Evolutionary conservation across 2,113 vertebrate genomes (phyloP).

Genomic region (Carassius gibelio): DNA sequence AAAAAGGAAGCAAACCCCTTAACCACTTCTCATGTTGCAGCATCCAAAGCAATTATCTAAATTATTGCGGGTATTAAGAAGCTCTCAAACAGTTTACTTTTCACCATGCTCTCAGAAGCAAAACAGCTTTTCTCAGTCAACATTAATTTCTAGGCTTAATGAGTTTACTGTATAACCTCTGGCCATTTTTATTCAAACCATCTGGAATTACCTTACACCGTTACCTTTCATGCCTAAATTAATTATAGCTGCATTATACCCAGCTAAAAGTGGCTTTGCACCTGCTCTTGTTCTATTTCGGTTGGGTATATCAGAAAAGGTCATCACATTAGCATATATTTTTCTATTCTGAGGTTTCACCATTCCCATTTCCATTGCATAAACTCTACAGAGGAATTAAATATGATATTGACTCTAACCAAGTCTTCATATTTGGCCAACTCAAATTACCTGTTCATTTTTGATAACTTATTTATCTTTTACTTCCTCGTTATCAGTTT

Average conservation of each 20-base stretch:
- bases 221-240: slow-evolving; percentile 47
- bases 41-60: slow-evolving; percentile 40
- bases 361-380: slow-evolving; percentile 8
- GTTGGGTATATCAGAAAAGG: slow-evolving; percentile 24
- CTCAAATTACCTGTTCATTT: background rate
- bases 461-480: background rate
- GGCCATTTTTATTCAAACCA: slow-evolving; percentile 47
- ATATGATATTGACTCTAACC: background rate
- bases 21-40: slow-evolving; percentile 48
- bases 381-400: slow-evolving; percentile 2
- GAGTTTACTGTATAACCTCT: slow-evolving; percentile 21
- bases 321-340: slow-evolving; percentile 27
- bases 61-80: slow-evolving; percentile 18
- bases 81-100: slow-evolving; percentile 48
- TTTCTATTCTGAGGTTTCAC: slow-evolving; percentile 11
- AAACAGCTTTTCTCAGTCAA: slow-evolving; percentile 9
- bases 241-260: slow-evolving; percentile 53
- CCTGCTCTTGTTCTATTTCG: slow-evolving; percentile 52
- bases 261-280: slow-evolving; percentile 56
- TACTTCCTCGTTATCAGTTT: background rate
- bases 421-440: background rate
- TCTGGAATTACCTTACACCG: slow-evolving; percentile 38
- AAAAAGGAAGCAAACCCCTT: background rate
- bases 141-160: slow-evolving; percentile 38
- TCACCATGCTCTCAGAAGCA: slow-evolving; percentile 25